phyloP scores from a whole-genome alignment of 2,797 vertebrate species.

The Rhinophrynus dorsalis region DNA sequence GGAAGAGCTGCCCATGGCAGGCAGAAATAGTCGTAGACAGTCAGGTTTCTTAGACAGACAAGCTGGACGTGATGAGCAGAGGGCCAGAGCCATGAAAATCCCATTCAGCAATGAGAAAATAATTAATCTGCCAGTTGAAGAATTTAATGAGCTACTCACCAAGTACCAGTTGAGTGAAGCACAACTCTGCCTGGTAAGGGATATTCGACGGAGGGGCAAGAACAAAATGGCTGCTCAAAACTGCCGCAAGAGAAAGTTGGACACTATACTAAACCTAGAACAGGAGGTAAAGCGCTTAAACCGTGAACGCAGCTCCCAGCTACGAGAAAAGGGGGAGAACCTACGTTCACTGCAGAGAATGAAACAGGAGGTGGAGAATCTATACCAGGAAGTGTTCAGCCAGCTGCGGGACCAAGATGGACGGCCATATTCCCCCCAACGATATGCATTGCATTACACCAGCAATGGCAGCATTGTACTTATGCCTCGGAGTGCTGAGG shows the following conservation, averaged over 20 bases:
- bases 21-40: conserved; percentile 80
- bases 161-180: conserved; percentile 94
- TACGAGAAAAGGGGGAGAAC: conserved; percentile 95
- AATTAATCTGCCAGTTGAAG: conserved; percentile 95
- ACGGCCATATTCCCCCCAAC: conserved; percentile 87
- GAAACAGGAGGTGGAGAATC: conserved; percentile 96
- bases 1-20: conserved; percentile 66
- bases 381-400: conserved; percentile 94
- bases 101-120: conserved; percentile 98
- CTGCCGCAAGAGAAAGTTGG: conserved; percentile 96
- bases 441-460: conserved; percentile 91
- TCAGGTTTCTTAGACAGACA: conserved; percentile 87
- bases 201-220: conserved; percentile 93
- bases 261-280: conserved; percentile 96
- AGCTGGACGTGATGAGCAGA: conserved; percentile 90
- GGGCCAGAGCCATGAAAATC: conserved; percentile 95
- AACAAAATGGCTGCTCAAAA: conserved; percentile 99
- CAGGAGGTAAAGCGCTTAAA: conserved; percentile 92
- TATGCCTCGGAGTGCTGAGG: conserved; percentile 78
- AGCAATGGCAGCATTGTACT: conserved; percentile 88
- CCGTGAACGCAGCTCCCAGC: conserved; percentile 86
- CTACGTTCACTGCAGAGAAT: conserved; percentile 92
- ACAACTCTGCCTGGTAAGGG: conserved; percentile 92
- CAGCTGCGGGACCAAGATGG: conserved; percentile 93
- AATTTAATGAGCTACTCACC: conserved; percentile 96